A percentile compares a stretch with the other conserved stretches of the same genome.
These are phyloP conservation scores for Pygmarrhopalites habei DNA, from an alignment of 1,140 invertebrate genomes.

Conservation along the genomic window DNA sequence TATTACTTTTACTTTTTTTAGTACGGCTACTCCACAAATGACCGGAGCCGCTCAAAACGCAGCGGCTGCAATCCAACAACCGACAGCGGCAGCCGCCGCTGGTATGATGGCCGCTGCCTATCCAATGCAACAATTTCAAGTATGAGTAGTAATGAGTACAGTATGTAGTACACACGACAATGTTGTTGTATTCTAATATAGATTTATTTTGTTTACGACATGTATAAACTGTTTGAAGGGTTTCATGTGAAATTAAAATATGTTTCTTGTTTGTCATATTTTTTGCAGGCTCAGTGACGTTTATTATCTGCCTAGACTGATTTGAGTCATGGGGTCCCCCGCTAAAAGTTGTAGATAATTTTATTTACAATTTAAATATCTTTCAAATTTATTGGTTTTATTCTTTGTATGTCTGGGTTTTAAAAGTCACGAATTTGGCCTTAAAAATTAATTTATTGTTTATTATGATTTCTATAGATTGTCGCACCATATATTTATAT, in stretches of 20 bases:
- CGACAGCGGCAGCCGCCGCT: conserved; percentile 28
- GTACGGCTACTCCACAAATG: too few species aligned
- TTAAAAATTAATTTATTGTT: not conserved
- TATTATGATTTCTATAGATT: not conserved
- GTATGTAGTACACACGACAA: not conserved
- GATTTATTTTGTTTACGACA: not conserved
- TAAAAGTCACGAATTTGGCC: not conserved
- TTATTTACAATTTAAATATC: not conserved
- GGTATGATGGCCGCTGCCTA: conserved; percentile 38
- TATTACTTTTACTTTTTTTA: too few species aligned
- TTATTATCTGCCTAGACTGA: conserved; percentile 27
- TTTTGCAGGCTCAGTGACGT: conserved; percentile 34
- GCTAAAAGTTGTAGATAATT: not conserved
- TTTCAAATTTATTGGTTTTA: not conserved
- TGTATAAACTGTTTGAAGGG: not conserved
- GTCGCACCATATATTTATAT: not conserved
- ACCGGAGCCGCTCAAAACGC: conserved; percentile 33
- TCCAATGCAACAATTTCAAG: conserved; percentile 39
- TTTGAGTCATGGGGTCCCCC: conserved; percentile 18
- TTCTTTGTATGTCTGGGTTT: not conserved
- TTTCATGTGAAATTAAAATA: not conserved
- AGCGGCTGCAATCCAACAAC: conserved; percentile 31
- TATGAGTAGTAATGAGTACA: conserved; percentile 2
- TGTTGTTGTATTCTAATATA: not conserved
- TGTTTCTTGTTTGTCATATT: not conserved